phyloP scores from a whole-genome alignment of 2,797 vertebrate species.

The Sebastes umbrosus region DNA sequence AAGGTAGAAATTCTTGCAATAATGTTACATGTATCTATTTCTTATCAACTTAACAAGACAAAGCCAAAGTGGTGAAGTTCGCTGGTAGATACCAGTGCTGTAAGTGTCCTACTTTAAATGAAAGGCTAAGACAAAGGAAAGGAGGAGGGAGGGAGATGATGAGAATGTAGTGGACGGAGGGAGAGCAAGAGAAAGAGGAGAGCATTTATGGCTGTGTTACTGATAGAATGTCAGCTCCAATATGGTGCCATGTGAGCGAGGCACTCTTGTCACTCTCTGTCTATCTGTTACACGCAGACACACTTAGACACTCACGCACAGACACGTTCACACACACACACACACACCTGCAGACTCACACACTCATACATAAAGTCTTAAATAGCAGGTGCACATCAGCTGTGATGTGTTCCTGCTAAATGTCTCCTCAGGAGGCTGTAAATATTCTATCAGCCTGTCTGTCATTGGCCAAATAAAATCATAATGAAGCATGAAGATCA shows the following conservation, averaged over 20 bases:
- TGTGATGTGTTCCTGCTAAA: slow-evolving; percentile 88
- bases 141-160: not conserved
- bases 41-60: not conserved
- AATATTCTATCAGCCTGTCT: slow-evolving; percentile 90
- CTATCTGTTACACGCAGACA: slow-evolving; percentile 12
- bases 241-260: slow-evolving; percentile 31
- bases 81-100: not conserved
- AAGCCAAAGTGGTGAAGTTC: not conserved
- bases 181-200: not conserved
- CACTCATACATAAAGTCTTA: slow-evolving; percentile 73
- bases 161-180: not conserved
- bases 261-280: slow-evolving; percentile 58
- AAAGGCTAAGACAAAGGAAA: slow-evolving; percentile 5
- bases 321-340: not conserved
- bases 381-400: slow-evolving; percentile 92
- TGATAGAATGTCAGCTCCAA: slow-evolving; percentile 45
- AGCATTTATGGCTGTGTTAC: slow-evolving; percentile 49
- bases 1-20: not conserved
- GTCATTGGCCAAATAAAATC: slow-evolving; percentile 87
- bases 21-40: not conserved
- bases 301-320: slow-evolving; percentile 20
- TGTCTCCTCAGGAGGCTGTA: slow-evolving; percentile 86
- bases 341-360: not conserved
- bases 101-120: slow-evolving; percentile 15
- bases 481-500: slow-evolving; percentile 93